Percentiles rank a stretch among this genome's conserved stretches.
These are phyloP conservation scores for Reinhardtius hippoglossoides DNA, from an alignment of 2,113 vertebrate species.

Conservation along the genomic window DNA sequence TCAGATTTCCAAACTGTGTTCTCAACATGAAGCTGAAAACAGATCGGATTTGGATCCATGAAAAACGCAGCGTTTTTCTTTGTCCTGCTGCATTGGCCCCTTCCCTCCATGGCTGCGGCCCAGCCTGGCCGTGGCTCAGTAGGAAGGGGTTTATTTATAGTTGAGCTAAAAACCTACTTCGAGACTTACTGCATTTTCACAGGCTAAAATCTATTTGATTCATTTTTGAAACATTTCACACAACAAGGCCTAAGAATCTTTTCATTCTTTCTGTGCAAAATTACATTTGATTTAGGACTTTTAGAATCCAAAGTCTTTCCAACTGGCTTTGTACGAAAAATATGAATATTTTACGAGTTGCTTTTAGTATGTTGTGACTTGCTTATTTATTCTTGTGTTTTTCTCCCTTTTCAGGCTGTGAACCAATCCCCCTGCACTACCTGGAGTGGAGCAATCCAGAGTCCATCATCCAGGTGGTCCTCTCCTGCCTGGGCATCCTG, in stretches of 20 bases:
- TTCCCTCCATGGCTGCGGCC: constrained; percentile 61
- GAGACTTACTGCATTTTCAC: constrained; percentile 73
- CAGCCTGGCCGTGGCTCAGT: constrained; percentile 62
- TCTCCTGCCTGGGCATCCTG: constrained; percentile 95
- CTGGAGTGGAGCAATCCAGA: constrained; percentile 97
- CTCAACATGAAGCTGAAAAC: constrained; percentile 13
- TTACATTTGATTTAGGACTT: no score
- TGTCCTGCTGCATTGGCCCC: constrained; percentile 63
- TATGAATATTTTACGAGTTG: constrained; percentile 20
- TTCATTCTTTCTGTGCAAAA: not conserved
- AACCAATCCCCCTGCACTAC: constrained; percentile 89
- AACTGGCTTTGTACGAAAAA: not conserved
- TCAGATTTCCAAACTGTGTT: constrained; percentile 20
- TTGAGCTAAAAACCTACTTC: constrained; percentile 87
- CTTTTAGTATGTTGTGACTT: not conserved
- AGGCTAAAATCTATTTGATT: constrained; percentile 34
- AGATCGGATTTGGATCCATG: constrained; percentile 39
- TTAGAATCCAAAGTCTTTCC: not conserved
- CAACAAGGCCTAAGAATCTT: not conserved
- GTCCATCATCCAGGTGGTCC: constrained; percentile 94
- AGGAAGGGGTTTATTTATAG: constrained; percentile 83
- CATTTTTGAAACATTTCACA: constrained; percentile 11
- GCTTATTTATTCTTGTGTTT: constrained; percentile 19
- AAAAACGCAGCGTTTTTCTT: constrained; percentile 56
- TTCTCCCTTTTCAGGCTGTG: constrained; percentile 84